Evolutionary conservation across 2,888 invertebrate species (phyloP).

Genomic region (Pseudoips prasinana): DNA sequence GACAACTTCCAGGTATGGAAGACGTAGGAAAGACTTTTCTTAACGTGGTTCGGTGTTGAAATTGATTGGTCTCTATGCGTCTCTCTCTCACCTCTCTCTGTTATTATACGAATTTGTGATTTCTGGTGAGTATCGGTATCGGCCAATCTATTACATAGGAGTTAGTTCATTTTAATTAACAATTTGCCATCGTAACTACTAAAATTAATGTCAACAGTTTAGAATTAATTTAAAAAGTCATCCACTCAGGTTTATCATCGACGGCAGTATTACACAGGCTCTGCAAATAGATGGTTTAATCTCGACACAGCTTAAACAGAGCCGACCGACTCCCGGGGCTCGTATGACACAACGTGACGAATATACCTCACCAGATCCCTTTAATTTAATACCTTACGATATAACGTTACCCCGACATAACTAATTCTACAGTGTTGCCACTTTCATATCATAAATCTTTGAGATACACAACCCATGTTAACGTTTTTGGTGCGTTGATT

Average conservation of each 20-base stretch:
- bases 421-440: conserved; percentile 29
- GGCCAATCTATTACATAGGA: too few species aligned
- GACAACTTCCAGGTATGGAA: too few species aligned
- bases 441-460: conserved; percentile 28
- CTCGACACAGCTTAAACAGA: conserved; percentile 42
- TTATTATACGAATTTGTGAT: too few species aligned
- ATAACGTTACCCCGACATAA: conserved; percentile 23
- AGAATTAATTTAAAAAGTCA: conserved; percentile 20
- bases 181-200: too few species aligned
- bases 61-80: too few species aligned
- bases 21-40: too few species aligned
- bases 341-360: conserved; percentile 50
- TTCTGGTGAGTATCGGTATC: too few species aligned
- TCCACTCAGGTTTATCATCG: conserved; percentile 8
- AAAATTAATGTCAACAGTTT: too few species aligned
- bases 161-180: too few species aligned
- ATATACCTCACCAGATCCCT: conserved; percentile 42
- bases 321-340: conserved; percentile 46
- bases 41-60: too few species aligned
- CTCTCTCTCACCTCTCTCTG: too few species aligned
- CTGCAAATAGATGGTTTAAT: conserved; percentile 37
- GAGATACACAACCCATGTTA: conserved; percentile 21
- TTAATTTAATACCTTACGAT: conserved; percentile 42
- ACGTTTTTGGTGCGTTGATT: conserved; percentile 16
- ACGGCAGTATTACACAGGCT: conserved; percentile 17